Evolutionary conservation across 2,113 vertebrate species (phyloP), one percentile per base, ranked within the genome.

Genomic region (Saimiri boliviensis): DNA sequence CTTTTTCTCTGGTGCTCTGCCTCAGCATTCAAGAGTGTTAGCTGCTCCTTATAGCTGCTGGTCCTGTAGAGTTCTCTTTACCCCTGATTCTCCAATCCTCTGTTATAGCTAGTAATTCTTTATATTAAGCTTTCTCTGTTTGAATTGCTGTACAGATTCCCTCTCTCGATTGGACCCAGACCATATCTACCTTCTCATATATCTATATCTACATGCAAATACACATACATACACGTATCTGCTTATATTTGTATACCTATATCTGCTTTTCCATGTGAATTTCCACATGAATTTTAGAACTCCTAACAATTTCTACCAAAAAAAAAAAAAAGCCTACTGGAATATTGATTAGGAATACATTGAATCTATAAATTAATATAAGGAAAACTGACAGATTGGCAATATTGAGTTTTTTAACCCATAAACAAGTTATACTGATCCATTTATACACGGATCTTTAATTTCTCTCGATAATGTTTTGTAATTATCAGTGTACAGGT

Each of bases 201-300:
- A 60, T 19, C 14, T 42, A 20, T 21, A 63, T 63, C 27, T 63
- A 63, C 60, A 63, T 30, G 27, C 60, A 30, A 10, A 63, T 25
- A 7, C 11, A 12, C 56, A 45, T 5, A 80, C 11, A 88, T 16
- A 73, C 5, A 66, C 32, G 3, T 19, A 10, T 20, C 4, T 80
- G 13, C 8, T 20, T 30, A 30, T 25, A 68, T 13, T 2, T 71
- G 10, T 23, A 6, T 47, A 40, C 7, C 8, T 71, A 2, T 30
- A 8, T 63, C 12, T 63, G 60, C 27, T 27, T 63, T 63, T 12
- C 60, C 66, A n/a, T 85, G 7, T 85, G 30, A 37, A 49, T 81
- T 95, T 84, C 37, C 27, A 21, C 76, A 74, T 68, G 32, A 74
- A 85, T 74, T 94, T 81, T 93, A 92, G 68, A 92, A 86, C 54